Evolutionary conservation across 2,113 vertebrate genomes (phyloP), one percentile per base, ranked within the genome.

Genomic region (Protomyctophum bolini): DNA sequence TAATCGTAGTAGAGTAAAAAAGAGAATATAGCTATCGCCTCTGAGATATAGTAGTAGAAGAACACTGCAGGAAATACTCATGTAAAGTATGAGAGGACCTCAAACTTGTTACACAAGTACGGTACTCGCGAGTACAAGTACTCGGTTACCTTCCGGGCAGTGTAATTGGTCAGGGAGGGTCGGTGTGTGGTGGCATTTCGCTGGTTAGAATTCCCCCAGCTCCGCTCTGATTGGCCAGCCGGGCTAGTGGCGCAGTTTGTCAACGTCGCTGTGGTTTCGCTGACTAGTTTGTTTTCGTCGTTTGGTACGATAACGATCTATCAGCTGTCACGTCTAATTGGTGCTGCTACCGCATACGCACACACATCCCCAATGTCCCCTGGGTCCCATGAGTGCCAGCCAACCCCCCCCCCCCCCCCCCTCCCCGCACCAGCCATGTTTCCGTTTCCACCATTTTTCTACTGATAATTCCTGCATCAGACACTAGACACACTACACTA

Each of bases 311-410:
- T 92, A 92, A 84, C 84, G 86, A 91, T 92, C 92, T 83, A 93
- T 86, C 92, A 92, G 85, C 90, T 93, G 91, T 87, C 94, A 91
- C 84, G 79, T 89, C 77, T 91, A 91, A 91, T 91, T 81, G 90
- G 81, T 73, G 69, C 63, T 81, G 69, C 82, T 70, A 70, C 75
- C 64, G 83, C 75, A 82, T 61, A 83, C 75, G 79, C 58, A 68
- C 70, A 80, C 58, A 68, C 70, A 73, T 72, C 72, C 61, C 75
- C 71, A 1, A 71, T 71, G 12, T 89, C 88, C 87, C 89, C 15
- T 66, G 81, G 83, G 88, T 66, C 33, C 33, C 33, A 41, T 3
- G 3, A 41, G 21, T 21, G 21, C 21, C 21, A 21, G 21, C 21
- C 21, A 21, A 21, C 21, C 21, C 21, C 21, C 21, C 21, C 21